Evolutionary conservation across 2,888 invertebrate species (phyloP).

Genomic region (Oxystoma pomonae): DNA sequence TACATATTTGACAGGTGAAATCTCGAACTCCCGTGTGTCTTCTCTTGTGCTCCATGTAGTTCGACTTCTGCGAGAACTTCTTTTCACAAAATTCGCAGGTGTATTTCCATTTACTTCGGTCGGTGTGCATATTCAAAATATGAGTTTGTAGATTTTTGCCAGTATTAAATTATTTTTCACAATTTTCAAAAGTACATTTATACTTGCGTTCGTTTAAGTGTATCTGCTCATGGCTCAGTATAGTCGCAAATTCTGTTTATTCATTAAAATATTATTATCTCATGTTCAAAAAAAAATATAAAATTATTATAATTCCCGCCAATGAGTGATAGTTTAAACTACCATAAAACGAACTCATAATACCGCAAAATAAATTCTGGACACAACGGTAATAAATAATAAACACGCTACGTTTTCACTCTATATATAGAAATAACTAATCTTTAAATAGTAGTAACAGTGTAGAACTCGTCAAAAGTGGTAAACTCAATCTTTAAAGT

Average conservation of each 20-base stretch:
- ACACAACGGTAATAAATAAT: no score
- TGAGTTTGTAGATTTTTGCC: conserved; percentile 36
- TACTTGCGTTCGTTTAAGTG: conserved; percentile 37
- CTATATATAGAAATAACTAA: no score
- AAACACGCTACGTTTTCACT: no score
- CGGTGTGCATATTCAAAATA: conserved; percentile 37
- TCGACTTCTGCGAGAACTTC: conserved; percentile 36
- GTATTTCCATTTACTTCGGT: conserved; percentile 37
- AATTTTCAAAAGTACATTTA: conserved; percentile 31
- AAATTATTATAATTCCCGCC: no score
- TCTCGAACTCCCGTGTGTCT: conserved; percentile 35
- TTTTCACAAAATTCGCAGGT: conserved; percentile 33
- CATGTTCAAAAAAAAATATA: no score
- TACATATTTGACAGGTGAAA: conserved; percentile 34
- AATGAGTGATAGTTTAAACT: no score
- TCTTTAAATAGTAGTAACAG: not conserved
- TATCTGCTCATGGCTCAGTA: conserved; percentile 36
- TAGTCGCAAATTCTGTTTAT: no score
- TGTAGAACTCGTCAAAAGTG: not conserved
- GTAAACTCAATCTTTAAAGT: not conserved
- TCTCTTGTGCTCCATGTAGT: conserved; percentile 33
- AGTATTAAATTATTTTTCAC: conserved; percentile 38
- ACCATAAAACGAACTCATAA: no score
- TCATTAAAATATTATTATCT: no score
- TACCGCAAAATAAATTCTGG: no score